Conservation (phyloP, 2,113 vertebrate species). For the Canis aureus region DNA sequence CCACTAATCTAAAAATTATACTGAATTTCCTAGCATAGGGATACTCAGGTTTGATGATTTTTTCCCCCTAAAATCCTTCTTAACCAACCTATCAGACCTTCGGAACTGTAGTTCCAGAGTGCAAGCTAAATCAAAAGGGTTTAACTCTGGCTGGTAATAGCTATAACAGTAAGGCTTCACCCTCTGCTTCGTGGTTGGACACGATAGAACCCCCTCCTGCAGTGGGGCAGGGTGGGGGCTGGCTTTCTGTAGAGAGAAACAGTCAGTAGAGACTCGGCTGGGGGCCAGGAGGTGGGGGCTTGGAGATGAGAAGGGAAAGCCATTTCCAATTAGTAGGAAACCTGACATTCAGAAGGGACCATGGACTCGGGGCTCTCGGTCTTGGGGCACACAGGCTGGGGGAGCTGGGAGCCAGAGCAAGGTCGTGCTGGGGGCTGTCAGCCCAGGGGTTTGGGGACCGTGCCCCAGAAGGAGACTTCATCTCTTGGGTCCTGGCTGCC, state of each 20-base stretch:
- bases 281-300: not conserved
- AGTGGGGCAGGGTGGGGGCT: not conserved
- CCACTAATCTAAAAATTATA: not conserved
- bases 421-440: not conserved
- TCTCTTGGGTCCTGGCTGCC: fast-evolving
- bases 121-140: not conserved
- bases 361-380: not conserved
- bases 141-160: not conserved
- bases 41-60: not conserved
- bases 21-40: not conserved
- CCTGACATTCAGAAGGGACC: conserved; percentile 24
- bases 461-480: not conserved
- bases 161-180: not conserved
- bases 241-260: not conserved
- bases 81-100: not conserved
- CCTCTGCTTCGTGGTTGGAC: not conserved
- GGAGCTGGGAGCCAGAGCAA: not conserved
- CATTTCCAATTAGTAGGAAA: not conserved
- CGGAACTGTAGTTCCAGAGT: not conserved
- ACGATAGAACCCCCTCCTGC: not conserved
- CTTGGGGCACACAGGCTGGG: fast-evolving
- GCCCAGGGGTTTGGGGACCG: not conserved
- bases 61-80: not conserved
- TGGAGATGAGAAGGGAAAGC: not conserved
- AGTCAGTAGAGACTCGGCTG: not conserved